These are phyloP conservation scores for Pongo abelii DNA, from an alignment of 2,113 vertebrate genomes.

Conservation along the genomic window DNA sequence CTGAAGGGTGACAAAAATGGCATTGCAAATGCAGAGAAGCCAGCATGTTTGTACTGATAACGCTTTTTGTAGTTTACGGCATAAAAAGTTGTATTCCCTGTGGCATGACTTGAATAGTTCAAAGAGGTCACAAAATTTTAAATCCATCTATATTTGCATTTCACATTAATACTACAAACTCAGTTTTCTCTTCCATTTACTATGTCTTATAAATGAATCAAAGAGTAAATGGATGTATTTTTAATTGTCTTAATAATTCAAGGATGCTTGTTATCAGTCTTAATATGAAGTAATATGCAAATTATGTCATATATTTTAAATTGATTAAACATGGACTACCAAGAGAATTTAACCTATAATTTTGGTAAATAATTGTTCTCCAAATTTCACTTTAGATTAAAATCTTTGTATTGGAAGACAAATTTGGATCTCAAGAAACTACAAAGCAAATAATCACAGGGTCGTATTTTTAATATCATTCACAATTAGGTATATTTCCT, in stretches of 20 bases:
- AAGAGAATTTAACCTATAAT: slow-evolving; percentile 25
- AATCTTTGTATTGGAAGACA: background rate
- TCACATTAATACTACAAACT: background rate
- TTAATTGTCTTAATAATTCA: slow-evolving; percentile 32
- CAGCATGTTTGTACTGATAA: background rate
- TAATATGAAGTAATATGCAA: background rate
- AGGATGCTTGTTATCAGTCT: background rate
- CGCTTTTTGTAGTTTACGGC: background rate
- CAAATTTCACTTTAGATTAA: slow-evolving; percentile 37
- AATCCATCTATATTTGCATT: background rate
- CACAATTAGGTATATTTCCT: background rate
- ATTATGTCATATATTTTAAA: slow-evolving; percentile 11
- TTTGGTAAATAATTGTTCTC: slow-evolving; percentile 25
- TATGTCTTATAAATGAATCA: slow-evolving; percentile 27
- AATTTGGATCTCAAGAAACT: background rate
- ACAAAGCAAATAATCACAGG: background rate
- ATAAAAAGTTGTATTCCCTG: background rate
- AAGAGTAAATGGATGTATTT: slow-evolving; percentile 35
- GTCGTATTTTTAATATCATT: background rate
- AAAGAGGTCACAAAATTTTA: slow-evolving; percentile 10
- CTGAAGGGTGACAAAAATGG: background rate
- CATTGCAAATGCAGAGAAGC: background rate
- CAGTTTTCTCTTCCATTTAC: background rate
- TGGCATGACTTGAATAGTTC: slow-evolving; percentile 24
- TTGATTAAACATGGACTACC: background rate